Conservation (phyloP, 1,140 invertebrate species). For the Eupristina koningsbergeri region DNA sequence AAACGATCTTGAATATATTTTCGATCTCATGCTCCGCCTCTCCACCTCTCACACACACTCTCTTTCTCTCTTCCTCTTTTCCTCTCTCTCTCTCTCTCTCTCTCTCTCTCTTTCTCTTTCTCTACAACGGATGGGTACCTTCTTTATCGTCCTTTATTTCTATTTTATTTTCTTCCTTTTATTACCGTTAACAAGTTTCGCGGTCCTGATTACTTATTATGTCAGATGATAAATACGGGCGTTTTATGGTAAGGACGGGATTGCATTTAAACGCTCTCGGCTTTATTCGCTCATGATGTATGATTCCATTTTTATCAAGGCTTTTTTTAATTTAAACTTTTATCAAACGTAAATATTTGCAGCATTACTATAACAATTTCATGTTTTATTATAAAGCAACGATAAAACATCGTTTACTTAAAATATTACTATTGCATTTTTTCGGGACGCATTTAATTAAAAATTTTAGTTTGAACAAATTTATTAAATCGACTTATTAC, state of each 20-base stretch:
- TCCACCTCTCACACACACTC: background rate
- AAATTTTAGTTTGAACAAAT: too few relatives aligned
- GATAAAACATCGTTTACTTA: too few relatives aligned
- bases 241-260: background rate
- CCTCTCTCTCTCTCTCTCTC: too few relatives aligned
- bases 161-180: slow-evolving; percentile 7
- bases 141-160: slow-evolving; percentile 23
- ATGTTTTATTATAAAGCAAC: too few relatives aligned
- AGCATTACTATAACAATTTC: too few relatives aligned
- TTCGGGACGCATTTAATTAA: too few relatives aligned
- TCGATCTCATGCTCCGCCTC: slow-evolving; percentile 63
- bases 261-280: background rate
- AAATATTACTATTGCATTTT: too few relatives aligned
- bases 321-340: background rate
- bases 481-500: too few relatives aligned
- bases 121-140: too few relatives aligned
- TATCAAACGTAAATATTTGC: background rate
- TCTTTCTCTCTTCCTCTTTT: too few relatives aligned
- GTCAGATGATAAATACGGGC: background rate
- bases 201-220: slow-evolving; percentile 3
- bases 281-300: background rate
- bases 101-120: too few relatives aligned
- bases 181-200: background rate
- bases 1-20: slow-evolving; percentile 72
- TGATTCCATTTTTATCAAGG: background rate